phyloP scores from a whole-genome alignment of 2,797 vertebrate species.

The Coregonus suidteri region DNA sequence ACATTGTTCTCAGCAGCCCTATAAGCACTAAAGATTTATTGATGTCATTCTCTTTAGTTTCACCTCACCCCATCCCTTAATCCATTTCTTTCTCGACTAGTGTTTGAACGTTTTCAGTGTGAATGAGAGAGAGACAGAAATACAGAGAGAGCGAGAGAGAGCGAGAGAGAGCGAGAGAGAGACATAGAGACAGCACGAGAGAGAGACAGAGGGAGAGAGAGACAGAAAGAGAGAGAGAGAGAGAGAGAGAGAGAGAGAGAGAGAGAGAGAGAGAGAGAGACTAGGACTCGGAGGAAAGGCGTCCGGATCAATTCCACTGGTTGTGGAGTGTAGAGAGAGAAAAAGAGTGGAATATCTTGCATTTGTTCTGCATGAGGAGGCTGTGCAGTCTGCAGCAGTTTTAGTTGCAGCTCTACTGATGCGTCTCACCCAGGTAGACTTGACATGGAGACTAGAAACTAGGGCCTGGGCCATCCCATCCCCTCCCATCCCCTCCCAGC shows the following conservation, averaged over 20 bases:
- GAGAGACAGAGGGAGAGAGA: background rate
- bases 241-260: background rate
- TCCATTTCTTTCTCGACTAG: constrained; percentile 6
- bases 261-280: background rate
- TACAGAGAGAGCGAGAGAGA: no score
- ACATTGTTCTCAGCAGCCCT: constrained; percentile 44
- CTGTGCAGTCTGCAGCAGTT: constrained; percentile 54
- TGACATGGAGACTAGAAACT: background rate
- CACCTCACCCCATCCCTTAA: background rate
- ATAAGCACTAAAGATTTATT: constrained; percentile 56
- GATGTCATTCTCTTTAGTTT: constrained; percentile 25
- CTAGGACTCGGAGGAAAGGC: background rate
- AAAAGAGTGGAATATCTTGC: constrained; percentile 50
- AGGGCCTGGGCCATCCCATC: no score
- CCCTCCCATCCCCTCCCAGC: no score
- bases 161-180: no score
- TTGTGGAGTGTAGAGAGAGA: constrained; percentile 33
- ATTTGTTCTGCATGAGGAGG: constrained; percentile 59
- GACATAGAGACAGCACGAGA: background rate
- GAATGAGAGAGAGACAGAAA: constrained; percentile 19
- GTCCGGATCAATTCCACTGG: constrained; percentile 51
- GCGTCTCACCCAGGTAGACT: background rate
- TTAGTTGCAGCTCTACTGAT: constrained; percentile 29
- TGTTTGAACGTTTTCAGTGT: constrained; percentile 20
- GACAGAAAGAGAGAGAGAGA: background rate